Conservation (phyloP, 1,140 invertebrate species). For the Lasioglossum baleicum region DNA sequence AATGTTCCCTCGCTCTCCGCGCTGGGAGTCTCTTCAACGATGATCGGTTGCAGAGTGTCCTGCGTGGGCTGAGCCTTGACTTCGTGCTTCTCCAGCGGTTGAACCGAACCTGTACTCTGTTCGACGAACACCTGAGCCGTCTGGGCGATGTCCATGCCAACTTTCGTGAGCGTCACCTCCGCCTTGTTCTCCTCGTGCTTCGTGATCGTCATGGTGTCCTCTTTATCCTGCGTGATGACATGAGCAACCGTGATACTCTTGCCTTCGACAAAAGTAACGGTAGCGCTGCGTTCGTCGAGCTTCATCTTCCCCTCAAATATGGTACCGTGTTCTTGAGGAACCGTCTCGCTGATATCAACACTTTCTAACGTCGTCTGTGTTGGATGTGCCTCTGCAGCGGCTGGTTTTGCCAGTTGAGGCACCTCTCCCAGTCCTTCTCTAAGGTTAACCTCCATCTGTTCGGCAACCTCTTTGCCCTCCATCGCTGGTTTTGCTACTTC, state of each 20-base stretch:
- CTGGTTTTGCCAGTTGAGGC: conserved; percentile 34
- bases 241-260: conserved; percentile 79
- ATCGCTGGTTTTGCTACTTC: conserved; percentile 53
- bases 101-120: conserved; percentile 58
- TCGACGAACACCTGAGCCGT: conserved; percentile 61
- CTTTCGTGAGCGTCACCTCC: conserved; percentile 51
- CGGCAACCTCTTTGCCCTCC: conserved; percentile 71
- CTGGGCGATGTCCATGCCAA: conserved; percentile 63
- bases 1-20: conserved; percentile 61
- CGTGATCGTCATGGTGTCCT: conserved; percentile 59
- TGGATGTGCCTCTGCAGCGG: conserved; percentile 53
- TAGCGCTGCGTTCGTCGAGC: conserved; percentile 69
- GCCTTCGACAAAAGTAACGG: conserved; percentile 75
- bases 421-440: conserved; percentile 68
- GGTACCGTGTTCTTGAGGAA: conserved; percentile 68
- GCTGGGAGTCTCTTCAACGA: conserved; percentile 68
- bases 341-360: conserved; percentile 65
- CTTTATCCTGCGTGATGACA: conserved; percentile 77
- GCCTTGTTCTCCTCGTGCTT: conserved; percentile 58
- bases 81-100: conserved; percentile 57
- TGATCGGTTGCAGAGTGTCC: conserved; percentile 67
- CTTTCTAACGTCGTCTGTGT: conserved; percentile 69
- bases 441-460: conserved; percentile 67
- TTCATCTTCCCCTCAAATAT: conserved; percentile 67
- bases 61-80: conserved; percentile 69